phyloP scores from a whole-genome alignment of 2,888 invertebrate genomes.

The Hypselothyrea guttata region DNA sequence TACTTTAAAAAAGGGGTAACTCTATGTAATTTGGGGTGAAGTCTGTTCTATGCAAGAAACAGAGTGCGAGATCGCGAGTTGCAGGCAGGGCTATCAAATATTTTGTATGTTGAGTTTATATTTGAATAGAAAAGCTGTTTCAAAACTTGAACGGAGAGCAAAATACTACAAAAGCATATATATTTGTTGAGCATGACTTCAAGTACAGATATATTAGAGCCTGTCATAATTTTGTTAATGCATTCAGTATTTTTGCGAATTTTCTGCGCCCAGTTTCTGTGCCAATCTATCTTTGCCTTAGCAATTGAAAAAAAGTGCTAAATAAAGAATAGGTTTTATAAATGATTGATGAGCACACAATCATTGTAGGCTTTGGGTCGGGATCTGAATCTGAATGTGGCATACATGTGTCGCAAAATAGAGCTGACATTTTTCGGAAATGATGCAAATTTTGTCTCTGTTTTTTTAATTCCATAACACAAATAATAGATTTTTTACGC shows the following conservation, averaged over 20 bases:
- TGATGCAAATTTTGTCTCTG: slow-evolving; percentile 2
- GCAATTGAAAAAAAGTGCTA: slow-evolving; percentile 9
- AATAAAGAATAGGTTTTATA: slow-evolving; percentile 45
- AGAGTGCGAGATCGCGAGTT: slow-evolving; percentile 8
- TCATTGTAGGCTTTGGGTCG: too few relatives aligned
- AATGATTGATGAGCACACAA: slow-evolving; percentile 64
- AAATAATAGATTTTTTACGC: too few relatives aligned
- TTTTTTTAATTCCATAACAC: slow-evolving; percentile 5
- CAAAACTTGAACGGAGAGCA: too few relatives aligned
- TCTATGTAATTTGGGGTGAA: slow-evolving; percentile 36
- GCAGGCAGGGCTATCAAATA: background rate
- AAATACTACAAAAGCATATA: too few relatives aligned
- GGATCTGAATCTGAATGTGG: slow-evolving; percentile 24
- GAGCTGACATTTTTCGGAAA: slow-evolving; percentile 30
- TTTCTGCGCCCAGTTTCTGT: slow-evolving; percentile 18
- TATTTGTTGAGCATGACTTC: too few relatives aligned
- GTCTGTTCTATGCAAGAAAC: slow-evolving; percentile 28
- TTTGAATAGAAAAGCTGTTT: background rate
- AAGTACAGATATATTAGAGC: slow-evolving; percentile 1
- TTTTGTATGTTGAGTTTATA: background rate
- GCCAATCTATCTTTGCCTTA: slow-evolving; percentile 71
- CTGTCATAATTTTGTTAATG: background rate
- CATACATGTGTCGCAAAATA: slow-evolving; percentile 46
- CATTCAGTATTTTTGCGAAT: slow-evolving; percentile 12
- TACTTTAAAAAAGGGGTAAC: too few relatives aligned